A percentile compares a stretch with the other conserved stretches of the same genome.
These are phyloP conservation scores for Chrysotoxum bicinctum DNA, from an alignment of 2,888 invertebrate genomes.

Conservation along the genomic window DNA sequence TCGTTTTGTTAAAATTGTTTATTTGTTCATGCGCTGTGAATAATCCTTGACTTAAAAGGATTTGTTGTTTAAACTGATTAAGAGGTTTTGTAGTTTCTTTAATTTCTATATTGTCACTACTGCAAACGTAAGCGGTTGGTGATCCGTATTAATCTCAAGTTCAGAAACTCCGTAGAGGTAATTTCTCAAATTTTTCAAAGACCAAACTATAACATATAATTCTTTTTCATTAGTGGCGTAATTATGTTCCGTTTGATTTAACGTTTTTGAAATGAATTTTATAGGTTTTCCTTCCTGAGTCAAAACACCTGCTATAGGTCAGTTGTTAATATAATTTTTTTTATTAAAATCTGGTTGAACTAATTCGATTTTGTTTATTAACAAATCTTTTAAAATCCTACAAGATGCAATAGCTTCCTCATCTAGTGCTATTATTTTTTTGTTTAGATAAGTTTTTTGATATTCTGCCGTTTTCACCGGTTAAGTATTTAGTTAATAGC, in stretches of 20 bases:
- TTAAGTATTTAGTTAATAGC: neutral
- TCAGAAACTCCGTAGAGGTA: neutral
- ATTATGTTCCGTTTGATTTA: neutral
- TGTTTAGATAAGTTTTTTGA: slow-evolving; percentile 22
- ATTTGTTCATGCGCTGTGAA: too few species aligned
- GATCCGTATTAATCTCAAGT: neutral
- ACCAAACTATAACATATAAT: slow-evolving; percentile 61
- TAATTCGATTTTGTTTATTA: neutral
- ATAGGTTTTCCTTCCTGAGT: too few species aligned
- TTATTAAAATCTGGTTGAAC: slow-evolving; percentile 10
- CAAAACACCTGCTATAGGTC: slow-evolving; percentile 59
- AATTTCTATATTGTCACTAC: too few species aligned
- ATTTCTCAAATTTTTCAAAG: neutral
- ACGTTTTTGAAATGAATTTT: neutral
- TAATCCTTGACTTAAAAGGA: too few species aligned
- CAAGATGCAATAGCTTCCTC: neutral
- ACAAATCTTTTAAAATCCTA: neutral
- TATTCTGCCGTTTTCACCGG: neutral
- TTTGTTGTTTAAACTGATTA: too few species aligned
- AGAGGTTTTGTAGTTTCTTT: too few species aligned
- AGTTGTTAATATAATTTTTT: slow-evolving; percentile 70
- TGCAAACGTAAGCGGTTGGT: too few species aligned
- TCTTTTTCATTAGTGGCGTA: slow-evolving; percentile 7
- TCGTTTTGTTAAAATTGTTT: too few species aligned
- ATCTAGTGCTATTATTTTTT: slow-evolving; percentile 9